Base-by-base conservation (phyloP, 2,888 invertebrate genomes). In the Ormia ochracea region DNA sequence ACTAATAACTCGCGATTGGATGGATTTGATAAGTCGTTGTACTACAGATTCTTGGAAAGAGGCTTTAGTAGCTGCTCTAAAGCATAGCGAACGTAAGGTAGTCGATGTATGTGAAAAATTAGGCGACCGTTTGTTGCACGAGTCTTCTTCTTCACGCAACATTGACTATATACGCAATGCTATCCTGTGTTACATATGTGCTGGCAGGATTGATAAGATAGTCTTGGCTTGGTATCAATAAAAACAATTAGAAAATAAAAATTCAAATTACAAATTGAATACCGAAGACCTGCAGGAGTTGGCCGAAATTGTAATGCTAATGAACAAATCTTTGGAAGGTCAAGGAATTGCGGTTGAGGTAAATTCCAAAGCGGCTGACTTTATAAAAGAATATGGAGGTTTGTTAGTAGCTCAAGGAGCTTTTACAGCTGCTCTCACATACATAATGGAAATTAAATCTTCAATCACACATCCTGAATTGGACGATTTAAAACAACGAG, bases 341-440 rank as follows among this genome's bases (percentile, higher is more conserved):
- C 92, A 93, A 85, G 93, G 94, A n/a, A 89, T 91, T 74, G 88
- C 89, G 59, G 90, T 92, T 12, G 90, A 91, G 89, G 89, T 92
- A 2, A 92, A 93, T 52, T 94, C 94, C 7, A 91, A 92, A 61
- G 91, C 97, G 81, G 95, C 96, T 0, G 90, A 92, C 10, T 92
- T 96, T 26, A 90, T 98, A 59, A 92, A 93, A 0, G 92, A 93
- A 83, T 98, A 97, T 90, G 96, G 97, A n/a, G 92, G 92, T 33
- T 91, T 96, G 7, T 90, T 98, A 66, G 96, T 96, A 0, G 92
- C 95, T 0, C 97, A 98, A 89, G 98, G 98, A 54, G 94, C 94
- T 82, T 91, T 98, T 21, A 92, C 92, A 73, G 92, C 94, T 4
- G 98, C 98, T 0, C 90, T 96, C 19, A 91, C 91, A 69, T 95